Evolutionary conservation across 2,113 vertebrate species (phyloP), one percentile per base, ranked within the genome.

Genomic region (Parotia lawesii): DNA sequence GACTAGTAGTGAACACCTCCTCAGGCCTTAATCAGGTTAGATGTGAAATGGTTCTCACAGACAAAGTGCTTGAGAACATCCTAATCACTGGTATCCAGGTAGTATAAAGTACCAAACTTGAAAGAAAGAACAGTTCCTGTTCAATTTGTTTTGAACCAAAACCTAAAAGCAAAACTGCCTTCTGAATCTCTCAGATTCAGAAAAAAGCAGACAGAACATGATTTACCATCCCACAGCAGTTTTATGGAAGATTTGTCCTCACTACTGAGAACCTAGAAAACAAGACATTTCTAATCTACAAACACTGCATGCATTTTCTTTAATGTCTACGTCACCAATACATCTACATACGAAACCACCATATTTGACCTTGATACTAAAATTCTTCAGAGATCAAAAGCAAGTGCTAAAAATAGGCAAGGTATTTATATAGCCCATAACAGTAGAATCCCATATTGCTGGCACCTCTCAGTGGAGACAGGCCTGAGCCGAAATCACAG

Each of bases 381-480:
- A 94, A 74, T 95, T 85, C 80, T 92, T 95, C 77, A 90, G 90
- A 95, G 90, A 96, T 94, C 85, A 97, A 95, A 90, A 90, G 35
- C 17, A 15, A 92, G 45, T 9, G 16, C 91, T 94, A 87, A 95
- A 96, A 93, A 71, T 76, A 97, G 75, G 71, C 69, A 92, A 87
- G 38, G 38, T 77, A 92, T 61, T 90, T 92, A 84, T 76, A 82
- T 21, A 93, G 9, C 58, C 64, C 58, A 37, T 69, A 60, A 69
- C 7, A 90, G 86, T 17, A 93, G 64, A 57, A 53, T 87, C 45
- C 78, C 57, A 25, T 78, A 78, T 28, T 66, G 47, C 31, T 48
- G 78, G 71, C 72, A 90, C 48, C 18, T 95, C 87, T 91, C 37
- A 67, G 67, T 45, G 67, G 60, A 93, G 74, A 95, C 70, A 86